Base-by-base conservation (phyloP, 1,140 invertebrate species). In the Aphaenogaster rudis region DNA sequence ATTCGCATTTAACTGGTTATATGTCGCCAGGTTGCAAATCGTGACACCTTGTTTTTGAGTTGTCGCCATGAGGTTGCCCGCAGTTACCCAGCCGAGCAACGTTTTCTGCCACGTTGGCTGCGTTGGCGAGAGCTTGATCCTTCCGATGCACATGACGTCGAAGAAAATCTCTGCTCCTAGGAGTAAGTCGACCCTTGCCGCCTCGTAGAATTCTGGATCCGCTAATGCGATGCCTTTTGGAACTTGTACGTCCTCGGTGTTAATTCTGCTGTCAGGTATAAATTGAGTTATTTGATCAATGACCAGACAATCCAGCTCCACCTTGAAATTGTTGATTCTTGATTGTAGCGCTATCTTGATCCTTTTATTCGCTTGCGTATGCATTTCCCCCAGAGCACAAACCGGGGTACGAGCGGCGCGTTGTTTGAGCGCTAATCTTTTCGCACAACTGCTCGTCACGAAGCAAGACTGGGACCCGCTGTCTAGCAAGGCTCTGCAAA, bases 401-500 rank as follows among this genome's bases (percentile, higher is more conserved):
- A 67, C 0, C 5, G 13, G 28, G 0, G 50, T 50, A 0, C 52
- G 15, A 0, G n/a, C 3, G 1, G 8, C 0, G 3, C 6, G 17
- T 15, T 48, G n/a, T 3, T 82, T 67, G 0, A 74, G 1, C 7
- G 3, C 8, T 9, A 82, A n/a, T 50, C 7, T 48, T n/a, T n/a
- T 42, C 0, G 17, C 80, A 1, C 66, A 71, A 11, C 1, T 11
- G 0, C 3, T 4, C 0, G 13, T 50, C 0, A 82, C 63, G 0
- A 72, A 71, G 9, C 39, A 67, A 0, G 52, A 71, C 28, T 82
- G 54, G 0, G 52, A 72, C 0, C 39, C 67, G 1, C n/a, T 52
- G 6, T 72, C 79, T 7, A 82, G 33, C 36, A 82, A 48, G 2
- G 64, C 64, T 17, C 64, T 7, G 7, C 63, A 80, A 8, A 9